Conservation (phyloP, 2,113 vertebrate species). For the Emydura subglobosa region DNA sequence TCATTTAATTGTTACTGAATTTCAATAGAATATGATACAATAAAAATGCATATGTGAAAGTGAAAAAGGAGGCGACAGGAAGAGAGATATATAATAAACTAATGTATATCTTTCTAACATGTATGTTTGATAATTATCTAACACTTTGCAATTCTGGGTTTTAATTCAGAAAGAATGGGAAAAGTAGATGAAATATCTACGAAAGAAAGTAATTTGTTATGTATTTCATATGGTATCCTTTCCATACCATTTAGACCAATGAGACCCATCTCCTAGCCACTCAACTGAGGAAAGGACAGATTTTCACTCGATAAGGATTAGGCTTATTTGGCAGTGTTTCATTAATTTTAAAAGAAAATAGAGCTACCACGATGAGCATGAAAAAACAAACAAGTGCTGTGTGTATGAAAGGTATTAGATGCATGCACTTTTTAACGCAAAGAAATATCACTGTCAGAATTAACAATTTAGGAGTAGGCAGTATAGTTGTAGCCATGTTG, state of each 20-base stretch:
- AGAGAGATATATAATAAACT: background rate
- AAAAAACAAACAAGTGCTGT: slow-evolving; percentile 29
- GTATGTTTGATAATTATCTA: background rate
- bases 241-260: slow-evolving; percentile 15
- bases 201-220: slow-evolving; percentile 25
- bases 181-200: slow-evolving; percentile 5
- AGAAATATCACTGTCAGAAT: background rate
- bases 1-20: slow-evolving; percentile 62
- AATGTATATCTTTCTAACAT: background rate
- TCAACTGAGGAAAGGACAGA: background rate
- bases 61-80: background rate
- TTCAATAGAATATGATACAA: slow-evolving; percentile 37
- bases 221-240: slow-evolving; percentile 5
- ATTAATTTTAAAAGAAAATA: slow-evolving; percentile 33
- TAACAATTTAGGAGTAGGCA: background rate
- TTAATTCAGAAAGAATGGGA: slow-evolving; percentile 23
- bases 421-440: slow-evolving; percentile 2
- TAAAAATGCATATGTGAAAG: background rate
- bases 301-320: slow-evolving; percentile 62
- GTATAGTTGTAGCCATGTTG: background rate
- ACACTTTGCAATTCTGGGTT: background rate
- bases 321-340: slow-evolving; percentile 6
- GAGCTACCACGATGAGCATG: slow-evolving; percentile 49
- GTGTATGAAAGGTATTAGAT: slow-evolving; percentile 46
- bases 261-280: slow-evolving; percentile 20